Base-by-base conservation (phyloP, 2,888 invertebrate species). In the Acanthosepion lycidas region DNA sequence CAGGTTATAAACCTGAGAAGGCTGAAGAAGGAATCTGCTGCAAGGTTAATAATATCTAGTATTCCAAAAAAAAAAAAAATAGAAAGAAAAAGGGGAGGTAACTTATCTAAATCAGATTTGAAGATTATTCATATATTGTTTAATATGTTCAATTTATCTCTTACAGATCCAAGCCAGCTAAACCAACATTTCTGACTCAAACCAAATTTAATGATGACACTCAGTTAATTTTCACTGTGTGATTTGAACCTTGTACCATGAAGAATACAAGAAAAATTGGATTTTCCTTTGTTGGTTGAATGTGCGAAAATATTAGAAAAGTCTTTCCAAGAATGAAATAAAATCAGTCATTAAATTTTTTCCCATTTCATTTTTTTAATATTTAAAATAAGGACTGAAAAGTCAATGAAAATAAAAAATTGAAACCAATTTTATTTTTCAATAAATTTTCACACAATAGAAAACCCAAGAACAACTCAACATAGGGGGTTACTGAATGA, bases 171-270 rank as follows among this genome's bases (percentile, higher is more conserved):
- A 9, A n/a, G n/a, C 78, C 78, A 78, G n/a, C 78, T 33, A 3
- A n/a, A 15, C 23, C 12, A 18, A 78, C 78, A n/a, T 78, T 78
- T 78, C 33, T 78, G 78, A 78, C 78, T 78, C 78, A 78, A n/a
- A 4, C 78, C 2, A 9, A 78, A 5, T 2, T 18, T 1, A 12
- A 0, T n/a, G 0, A n/a, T 8, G 78, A 5, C 18, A 6, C n/a
- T 78, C 33, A n/a, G 64, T 28, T 51, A 15, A 59, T 59, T 78
- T 18, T 2, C 8, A n/a, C 78, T 33, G 4, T 18, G 12, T 5
- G 78, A 78, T 78, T 78, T 18, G n/a, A 78, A 23, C 78, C 12
- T n/a, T 78, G 78, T n/a, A 78, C 33, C 78, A 12, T 33, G n/a
- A 78, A 33, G 12, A 33, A 3, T n/a, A 15, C 12, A 5, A 78